Evolutionary conservation across 2,797 vertebrate species (phyloP).

Genomic region (Argentina silus): DNA sequence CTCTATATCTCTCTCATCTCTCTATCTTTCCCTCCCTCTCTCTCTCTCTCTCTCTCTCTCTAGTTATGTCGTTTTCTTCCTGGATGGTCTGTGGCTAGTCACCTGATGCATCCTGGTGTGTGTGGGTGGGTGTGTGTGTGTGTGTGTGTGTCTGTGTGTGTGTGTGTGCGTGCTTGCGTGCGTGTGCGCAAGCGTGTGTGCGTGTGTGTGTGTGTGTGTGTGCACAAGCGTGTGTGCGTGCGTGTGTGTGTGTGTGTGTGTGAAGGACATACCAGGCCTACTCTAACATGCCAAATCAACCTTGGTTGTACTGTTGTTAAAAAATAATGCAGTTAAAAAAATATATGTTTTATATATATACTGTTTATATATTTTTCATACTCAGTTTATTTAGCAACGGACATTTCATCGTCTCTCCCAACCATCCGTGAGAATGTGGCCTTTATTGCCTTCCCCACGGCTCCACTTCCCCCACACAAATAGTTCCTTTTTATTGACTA

Average conservation of each 20-base stretch:
- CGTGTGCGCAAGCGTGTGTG: neutral
- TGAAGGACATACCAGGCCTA: too few relatives aligned
- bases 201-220: too few relatives aligned
- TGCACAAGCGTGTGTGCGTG: too few relatives aligned
- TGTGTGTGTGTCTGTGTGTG: too few relatives aligned
- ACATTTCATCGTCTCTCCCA: neutral
- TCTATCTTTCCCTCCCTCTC: conserved; percentile 24
- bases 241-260: too few relatives aligned
- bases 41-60: neutral
- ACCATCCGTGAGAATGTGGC: conserved; percentile 11
- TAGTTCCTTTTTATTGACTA: conserved; percentile 42
- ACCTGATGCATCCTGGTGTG: conserved; percentile 1
- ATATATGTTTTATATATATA: neutral
- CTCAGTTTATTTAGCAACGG: conserved; percentile 13
- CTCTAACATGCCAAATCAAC: too few relatives aligned
- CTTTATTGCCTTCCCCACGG: conserved; percentile 39
- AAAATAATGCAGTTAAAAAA: neutral
- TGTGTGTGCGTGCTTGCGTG: too few relatives aligned
- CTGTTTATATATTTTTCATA: neutral
- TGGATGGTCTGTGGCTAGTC: conserved; percentile 16
- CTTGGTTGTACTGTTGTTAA: too few relatives aligned
- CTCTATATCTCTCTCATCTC: neutral
- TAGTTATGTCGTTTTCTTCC: conserved; percentile 2
- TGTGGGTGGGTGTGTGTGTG: neutral
- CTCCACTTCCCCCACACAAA: conserved; percentile 41